A percentile compares a stretch with the other conserved stretches of the same genome.
Conservation (phyloP, 1,140 invertebrate genomes). For the Anagrus nilaparvatae region DNA sequence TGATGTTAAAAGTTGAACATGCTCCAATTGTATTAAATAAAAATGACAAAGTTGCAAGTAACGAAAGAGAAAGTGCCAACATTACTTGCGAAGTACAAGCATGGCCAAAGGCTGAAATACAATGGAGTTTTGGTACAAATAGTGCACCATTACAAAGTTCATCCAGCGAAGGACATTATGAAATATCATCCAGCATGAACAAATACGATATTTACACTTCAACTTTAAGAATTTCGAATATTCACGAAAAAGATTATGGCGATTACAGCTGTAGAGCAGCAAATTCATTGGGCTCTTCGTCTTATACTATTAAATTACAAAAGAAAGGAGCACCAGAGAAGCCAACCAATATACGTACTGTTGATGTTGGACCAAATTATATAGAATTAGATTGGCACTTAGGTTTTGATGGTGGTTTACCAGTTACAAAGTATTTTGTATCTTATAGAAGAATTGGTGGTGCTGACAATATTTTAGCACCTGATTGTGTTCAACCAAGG, state of each 20-base stretch:
- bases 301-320: conserved; percentile 68
- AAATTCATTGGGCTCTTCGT: conserved; percentile 65
- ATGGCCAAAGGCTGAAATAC: conserved; percentile 84
- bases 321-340: conserved; percentile 76
- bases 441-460: conserved; percentile 55
- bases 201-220: conserved; percentile 84
- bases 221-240: conserved; percentile 62
- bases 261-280: conserved; percentile 79
- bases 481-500: conserved; percentile 51
- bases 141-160: conserved; percentile 59
- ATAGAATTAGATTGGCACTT: conserved; percentile 74
- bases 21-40: conserved; percentile 74
- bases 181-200: conserved; percentile 70
- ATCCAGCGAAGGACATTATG: conserved; percentile 72
- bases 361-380: conserved; percentile 62
- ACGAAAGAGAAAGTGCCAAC: conserved; percentile 70
- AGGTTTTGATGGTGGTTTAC: conserved; percentile 80
- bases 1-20: conserved; percentile 85
- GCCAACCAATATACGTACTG: conserved; percentile 57
- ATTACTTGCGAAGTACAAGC: conserved; percentile 82
- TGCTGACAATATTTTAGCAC: conserved; percentile 46
- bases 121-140: conserved; percentile 76
- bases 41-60: conserved; percentile 82
- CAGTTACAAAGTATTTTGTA: conserved; percentile 77
- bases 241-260: conserved; percentile 74